Percentiles rank a stretch among this genome's conserved stretches.
Evolutionary conservation across 2,797 vertebrate species (phyloP).

Genomic region (Clarias platycephalus): DNA sequence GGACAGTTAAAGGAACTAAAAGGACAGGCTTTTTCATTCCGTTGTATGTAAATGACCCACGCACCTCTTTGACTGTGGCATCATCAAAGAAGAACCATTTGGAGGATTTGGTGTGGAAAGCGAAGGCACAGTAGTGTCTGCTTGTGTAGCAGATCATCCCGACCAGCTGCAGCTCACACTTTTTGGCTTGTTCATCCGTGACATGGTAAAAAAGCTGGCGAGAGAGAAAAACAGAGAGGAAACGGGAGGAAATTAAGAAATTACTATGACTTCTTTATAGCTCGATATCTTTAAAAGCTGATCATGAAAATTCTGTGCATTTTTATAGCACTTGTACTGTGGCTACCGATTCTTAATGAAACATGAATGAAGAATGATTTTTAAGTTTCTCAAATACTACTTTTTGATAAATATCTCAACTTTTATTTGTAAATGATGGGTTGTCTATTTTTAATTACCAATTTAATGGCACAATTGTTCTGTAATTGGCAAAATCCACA

Average conservation of each 20-base stretch:
- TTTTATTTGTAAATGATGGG: neutral
- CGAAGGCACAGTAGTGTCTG: conserved; percentile 95
- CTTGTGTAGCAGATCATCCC: conserved; percentile 97
- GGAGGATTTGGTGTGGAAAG: conserved; percentile 93
- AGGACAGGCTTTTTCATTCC: neutral
- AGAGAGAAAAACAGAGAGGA: neutral
- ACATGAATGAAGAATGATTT: neutral
- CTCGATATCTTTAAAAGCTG: neutral
- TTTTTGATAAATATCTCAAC: neutral
- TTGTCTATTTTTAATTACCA: neutral
- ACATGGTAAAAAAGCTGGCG: conserved; percentile 92
- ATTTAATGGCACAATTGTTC: neutral
- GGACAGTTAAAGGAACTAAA: conserved; percentile 16
- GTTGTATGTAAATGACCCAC: neutral
- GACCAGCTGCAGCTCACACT: conserved; percentile 88
- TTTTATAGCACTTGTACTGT: neutral
- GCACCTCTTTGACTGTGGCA: conserved; percentile 97
- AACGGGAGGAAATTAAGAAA: neutral
- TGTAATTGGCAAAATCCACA: neutral
- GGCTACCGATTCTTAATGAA: neutral
- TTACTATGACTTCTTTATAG: neutral
- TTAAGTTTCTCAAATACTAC: neutral
- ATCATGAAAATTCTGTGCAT: neutral
- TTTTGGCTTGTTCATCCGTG: conserved; percentile 92
- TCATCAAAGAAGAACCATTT: conserved; percentile 98